Conservation (phyloP, 2,888 invertebrate genomes). For the Strigamia maritima region DNA sequence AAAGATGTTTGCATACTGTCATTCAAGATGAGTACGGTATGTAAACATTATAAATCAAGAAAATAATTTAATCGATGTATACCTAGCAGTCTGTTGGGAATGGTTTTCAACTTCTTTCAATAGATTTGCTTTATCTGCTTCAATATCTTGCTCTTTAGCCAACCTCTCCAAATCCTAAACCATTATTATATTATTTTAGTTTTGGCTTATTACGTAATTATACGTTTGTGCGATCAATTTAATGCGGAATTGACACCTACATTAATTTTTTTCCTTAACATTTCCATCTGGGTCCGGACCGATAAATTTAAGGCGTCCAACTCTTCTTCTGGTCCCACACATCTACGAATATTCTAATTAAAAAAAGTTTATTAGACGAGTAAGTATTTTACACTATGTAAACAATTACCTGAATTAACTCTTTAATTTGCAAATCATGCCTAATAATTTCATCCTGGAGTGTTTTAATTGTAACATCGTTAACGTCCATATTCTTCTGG, state of each 20-base stretch:
- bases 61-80: neutral
- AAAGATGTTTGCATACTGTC: conserved; percentile 39
- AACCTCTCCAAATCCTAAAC: conserved; percentile 40
- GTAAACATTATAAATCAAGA: neutral
- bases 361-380: neutral
- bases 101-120: conserved; percentile 38
- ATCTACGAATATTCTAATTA: conserved; percentile 38
- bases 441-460: conserved; percentile 39
- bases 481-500: neutral
- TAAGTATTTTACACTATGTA: neutral
- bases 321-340: conserved; percentile 37
- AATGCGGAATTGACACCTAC: conserved; percentile 28
- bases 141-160: conserved; percentile 41
- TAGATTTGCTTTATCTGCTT: conserved; percentile 38
- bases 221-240: neutral
- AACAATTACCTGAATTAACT: conserved; percentile 40
- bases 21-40: neutral
- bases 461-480: neutral
- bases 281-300: conserved; percentile 36
- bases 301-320: conserved; percentile 36
- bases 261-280: conserved; percentile 37
- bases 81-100: conserved; percentile 38
- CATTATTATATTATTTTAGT: neutral
- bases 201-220: neutral
- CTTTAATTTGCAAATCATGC: conserved; percentile 38